These are phyloP conservation scores for Geopemphigus sp. DNA, from an alignment of 1,140 invertebrate genomes.

Conservation along the genomic window DNA sequence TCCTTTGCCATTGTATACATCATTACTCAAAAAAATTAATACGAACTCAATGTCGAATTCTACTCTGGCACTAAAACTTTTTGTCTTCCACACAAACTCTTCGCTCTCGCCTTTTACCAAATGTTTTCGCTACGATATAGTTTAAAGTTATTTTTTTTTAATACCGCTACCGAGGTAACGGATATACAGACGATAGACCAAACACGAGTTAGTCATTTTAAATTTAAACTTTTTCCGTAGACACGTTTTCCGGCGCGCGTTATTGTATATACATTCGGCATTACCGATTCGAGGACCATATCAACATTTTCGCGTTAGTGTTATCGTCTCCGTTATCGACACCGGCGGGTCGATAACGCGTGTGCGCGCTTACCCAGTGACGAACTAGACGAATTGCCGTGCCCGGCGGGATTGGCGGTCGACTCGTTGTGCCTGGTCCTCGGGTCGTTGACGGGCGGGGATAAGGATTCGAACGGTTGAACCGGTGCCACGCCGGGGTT, in stretches of 20 bases:
- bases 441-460: constrained; percentile 9
- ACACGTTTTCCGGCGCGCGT: not conserved
- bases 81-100: no score
- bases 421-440: constrained; percentile 27
- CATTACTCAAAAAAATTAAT: no score
- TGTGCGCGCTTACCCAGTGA: constrained; percentile 9
- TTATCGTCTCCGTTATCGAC: not conserved
- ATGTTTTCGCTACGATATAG: no score
- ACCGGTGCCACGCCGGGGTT: constrained; percentile 58
- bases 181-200: no score
- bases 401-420: not conserved
- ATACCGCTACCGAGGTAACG: no score
- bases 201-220: not conserved
- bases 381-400: constrained; percentile 23
- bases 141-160: no score
- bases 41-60: no score
- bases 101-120: no score
- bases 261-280: not conserved
- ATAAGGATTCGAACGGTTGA: constrained; percentile 41
- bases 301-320: not conserved
- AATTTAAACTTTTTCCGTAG: not conserved
- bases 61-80: no score
- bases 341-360: not conserved
- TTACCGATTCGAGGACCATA: constrained; percentile 4
- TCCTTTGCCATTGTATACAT: no score